Evolutionary conservation across 2,797 vertebrate species (phyloP).

Genomic region (Mallotus villosus): DNA sequence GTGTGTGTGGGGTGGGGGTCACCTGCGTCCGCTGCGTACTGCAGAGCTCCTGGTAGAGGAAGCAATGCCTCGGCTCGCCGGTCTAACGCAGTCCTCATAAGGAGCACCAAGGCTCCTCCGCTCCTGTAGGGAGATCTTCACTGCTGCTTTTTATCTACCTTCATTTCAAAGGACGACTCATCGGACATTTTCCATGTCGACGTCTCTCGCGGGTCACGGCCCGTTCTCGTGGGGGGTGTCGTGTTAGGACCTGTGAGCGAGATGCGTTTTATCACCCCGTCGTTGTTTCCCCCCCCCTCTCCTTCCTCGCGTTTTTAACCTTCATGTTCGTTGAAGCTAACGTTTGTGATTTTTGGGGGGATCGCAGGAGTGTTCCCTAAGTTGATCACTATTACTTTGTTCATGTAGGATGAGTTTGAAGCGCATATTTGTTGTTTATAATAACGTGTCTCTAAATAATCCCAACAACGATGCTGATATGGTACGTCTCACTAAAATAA

Average conservation of each 20-base stretch:
- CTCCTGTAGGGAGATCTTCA: not conserved
- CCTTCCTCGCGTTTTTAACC: constrained; percentile 26
- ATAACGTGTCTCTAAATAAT: constrained; percentile 23
- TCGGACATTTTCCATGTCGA: not conserved
- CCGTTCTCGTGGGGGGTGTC: not conserved
- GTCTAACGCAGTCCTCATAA: not conserved
- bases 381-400: constrained; percentile 13
- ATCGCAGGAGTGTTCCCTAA: constrained; percentile 16
- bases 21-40: not conserved
- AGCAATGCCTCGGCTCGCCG: not conserved
- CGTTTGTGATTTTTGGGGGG: constrained; percentile 17
- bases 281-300: constrained; percentile 9
- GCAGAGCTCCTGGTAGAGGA: not conserved
- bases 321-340: constrained; percentile 37
- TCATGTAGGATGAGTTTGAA: constrained; percentile 25
- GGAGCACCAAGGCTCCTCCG: too few species aligned
- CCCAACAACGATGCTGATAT: constrained; percentile 42
- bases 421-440: constrained; percentile 36
- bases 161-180: not conserved
- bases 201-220: not conserved
- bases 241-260: not conserved
- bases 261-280: constrained; percentile 11
- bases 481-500: constrained; percentile 63
- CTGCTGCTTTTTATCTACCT: not conserved
- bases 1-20: not conserved